These are phyloP conservation scores for Xiphorhynchus elegans DNA, from an alignment of 2,113 vertebrate genomes.

Conservation along the genomic window DNA sequence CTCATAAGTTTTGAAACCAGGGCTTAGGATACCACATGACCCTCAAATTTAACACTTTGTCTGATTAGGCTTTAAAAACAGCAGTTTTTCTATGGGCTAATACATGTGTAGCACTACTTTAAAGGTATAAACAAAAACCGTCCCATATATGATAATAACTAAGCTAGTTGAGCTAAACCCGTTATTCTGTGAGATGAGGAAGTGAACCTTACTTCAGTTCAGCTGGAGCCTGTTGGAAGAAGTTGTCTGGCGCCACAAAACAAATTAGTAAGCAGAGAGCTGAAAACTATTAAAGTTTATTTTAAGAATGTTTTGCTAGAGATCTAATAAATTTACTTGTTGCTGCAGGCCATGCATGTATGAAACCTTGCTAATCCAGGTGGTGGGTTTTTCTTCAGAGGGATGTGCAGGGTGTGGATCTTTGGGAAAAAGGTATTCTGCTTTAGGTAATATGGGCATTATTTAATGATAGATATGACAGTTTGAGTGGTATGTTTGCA, in stretches of 20 bases:
- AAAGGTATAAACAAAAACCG: not conserved
- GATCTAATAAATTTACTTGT: slow-evolving; percentile 71
- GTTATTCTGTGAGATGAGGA: not conserved
- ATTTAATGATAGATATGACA: not conserved
- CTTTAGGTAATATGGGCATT: slow-evolving; percentile 21
- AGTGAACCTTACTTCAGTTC: not conserved
- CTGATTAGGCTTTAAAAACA: not conserved
- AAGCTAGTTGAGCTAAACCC: slow-evolving; percentile 13
- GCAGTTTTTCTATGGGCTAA: not conserved
- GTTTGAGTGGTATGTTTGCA: not conserved
- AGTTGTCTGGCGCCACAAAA: slow-evolving; percentile 75
- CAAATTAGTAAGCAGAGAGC: slow-evolving; percentile 70
- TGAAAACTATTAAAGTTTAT: slow-evolving; percentile 73
- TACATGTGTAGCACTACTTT: not conserved
- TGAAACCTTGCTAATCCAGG: slow-evolving; percentile 62
- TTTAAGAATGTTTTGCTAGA: slow-evolving; percentile 75
- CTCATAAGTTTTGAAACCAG: not conserved
- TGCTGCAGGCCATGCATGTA: slow-evolving; percentile 64
- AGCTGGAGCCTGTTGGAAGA: not conserved
- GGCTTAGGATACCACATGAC: not conserved
- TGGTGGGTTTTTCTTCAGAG: slow-evolving; percentile 36
- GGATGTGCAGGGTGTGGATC: slow-evolving; percentile 43
- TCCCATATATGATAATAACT: not conserved
- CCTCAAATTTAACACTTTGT: not conserved
- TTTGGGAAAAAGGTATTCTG: slow-evolving; percentile 16